Percentiles rank a stretch among this genome's conserved stretches.
phyloP scores from a whole-genome alignment of 2,797 vertebrate species.

The Cygnus olor region DNA sequence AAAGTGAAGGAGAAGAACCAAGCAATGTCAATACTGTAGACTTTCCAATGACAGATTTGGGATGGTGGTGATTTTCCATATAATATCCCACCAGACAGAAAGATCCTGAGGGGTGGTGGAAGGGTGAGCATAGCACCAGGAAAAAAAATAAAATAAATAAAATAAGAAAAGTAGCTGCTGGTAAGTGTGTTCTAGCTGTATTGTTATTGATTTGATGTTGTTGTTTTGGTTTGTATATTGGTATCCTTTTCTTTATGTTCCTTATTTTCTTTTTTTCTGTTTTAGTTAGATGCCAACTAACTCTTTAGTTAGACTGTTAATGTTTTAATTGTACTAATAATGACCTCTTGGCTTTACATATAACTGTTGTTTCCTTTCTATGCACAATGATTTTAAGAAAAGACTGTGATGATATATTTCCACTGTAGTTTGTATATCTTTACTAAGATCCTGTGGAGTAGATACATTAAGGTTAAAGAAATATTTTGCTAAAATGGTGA shows the following conservation, averaged over 20 bases:
- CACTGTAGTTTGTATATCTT: not conserved
- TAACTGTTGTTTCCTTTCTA: not conserved
- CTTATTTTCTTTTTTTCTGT: not conserved
- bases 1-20: not conserved
- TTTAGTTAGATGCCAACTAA: not conserved
- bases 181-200: not conserved
- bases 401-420: not conserved
- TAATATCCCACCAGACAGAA: not conserved
- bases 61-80: not conserved
- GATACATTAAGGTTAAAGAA: not conserved
- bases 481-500: not conserved
- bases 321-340: not conserved
- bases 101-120: not conserved
- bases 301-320: not conserved
- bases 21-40: not conserved
- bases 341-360: not conserved
- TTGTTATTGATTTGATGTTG: not conserved
- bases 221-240: not conserved
- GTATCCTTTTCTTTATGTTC: not conserved
- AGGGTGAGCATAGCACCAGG: not conserved
- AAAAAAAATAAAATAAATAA: rapidly evolving
- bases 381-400: not conserved
- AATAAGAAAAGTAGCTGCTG: not conserved
- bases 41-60: not conserved
- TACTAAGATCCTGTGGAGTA: not conserved